Conservation (phyloP, 2,113 vertebrate species). For the Mus musculus region GRCm39 chr4:148054001-148054500, state of each 20-base stretch:
- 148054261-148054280: not conserved
- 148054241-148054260: not conserved
- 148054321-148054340: not conserved
- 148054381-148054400: not conserved
- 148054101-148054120: not conserved
- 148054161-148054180: not conserved
- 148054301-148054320: not conserved
- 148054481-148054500: not conserved
- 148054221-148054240: not conserved
- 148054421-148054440: not conserved
- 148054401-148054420: not conserved
- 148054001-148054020: conserved; percentile 68
- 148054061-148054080: not conserved
- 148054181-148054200: conserved; percentile 60
- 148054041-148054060: conserved; percentile 77
- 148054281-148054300: not conserved
- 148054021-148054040: conserved; percentile 81
- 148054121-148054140: conserved; percentile 56
- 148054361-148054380: not conserved
- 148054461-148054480: no score
- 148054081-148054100: conserved; percentile 80
- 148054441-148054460: no score
- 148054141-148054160: not conserved
- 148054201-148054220: not conserved
- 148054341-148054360: no score